Percentiles rank a stretch among this genome's conserved stretches.
Evolutionary conservation across 2,888 invertebrate genomes (phyloP).

Genomic region (Lepeophtheirus nordmannii): DNA sequence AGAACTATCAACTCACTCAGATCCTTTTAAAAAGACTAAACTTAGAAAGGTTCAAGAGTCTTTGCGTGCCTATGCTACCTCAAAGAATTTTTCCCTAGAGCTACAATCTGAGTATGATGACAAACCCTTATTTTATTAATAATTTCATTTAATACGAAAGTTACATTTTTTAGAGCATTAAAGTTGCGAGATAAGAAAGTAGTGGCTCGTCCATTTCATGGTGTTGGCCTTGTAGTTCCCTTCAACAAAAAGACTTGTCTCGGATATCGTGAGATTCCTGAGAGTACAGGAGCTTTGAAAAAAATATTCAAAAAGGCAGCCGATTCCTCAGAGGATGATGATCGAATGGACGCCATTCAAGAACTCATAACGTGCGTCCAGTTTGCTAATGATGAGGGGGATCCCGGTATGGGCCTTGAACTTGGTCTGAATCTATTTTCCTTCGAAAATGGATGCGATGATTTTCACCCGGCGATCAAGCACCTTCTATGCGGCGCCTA

Average conservation of each 20-base stretch:
- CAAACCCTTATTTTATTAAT: too few relatives aligned
- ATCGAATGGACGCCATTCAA: conserved; percentile 32
- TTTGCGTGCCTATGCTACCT: conserved; percentile 45
- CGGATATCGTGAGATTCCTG: conserved; percentile 61
- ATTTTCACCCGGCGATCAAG: conserved; percentile 49
- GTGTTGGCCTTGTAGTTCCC: conserved; percentile 69
- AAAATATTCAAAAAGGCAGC: conserved; percentile 23
- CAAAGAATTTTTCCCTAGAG: conserved; percentile 41
- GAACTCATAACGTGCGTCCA: conserved; percentile 64
- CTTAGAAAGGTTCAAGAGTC: conserved; percentile 43
- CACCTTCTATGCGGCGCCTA: conserved; percentile 58
- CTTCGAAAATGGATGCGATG: conserved; percentile 40
- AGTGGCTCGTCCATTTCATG: conserved; percentile 60
- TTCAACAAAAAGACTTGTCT: conserved; percentile 59
- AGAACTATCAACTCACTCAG: conserved; percentile 34
- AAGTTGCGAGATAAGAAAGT: conserved; percentile 43
- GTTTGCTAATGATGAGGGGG: conserved; percentile 84
- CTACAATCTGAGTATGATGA: conserved; percentile 37
- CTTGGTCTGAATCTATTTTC: conserved; percentile 36
- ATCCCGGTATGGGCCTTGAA: conserved; percentile 83
- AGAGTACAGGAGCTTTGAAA: conserved; percentile 35
- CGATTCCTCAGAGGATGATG: background rate
- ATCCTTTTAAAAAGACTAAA: conserved; percentile 35
- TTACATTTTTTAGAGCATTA: conserved; percentile 35
- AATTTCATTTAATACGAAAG: too few relatives aligned